A percentile compares a stretch with the other conserved stretches of the same genome.
These are phyloP conservation scores for Tachycineta bicolor DNA, from an alignment of 2,113 vertebrate species.

Conservation along the genomic window DNA sequence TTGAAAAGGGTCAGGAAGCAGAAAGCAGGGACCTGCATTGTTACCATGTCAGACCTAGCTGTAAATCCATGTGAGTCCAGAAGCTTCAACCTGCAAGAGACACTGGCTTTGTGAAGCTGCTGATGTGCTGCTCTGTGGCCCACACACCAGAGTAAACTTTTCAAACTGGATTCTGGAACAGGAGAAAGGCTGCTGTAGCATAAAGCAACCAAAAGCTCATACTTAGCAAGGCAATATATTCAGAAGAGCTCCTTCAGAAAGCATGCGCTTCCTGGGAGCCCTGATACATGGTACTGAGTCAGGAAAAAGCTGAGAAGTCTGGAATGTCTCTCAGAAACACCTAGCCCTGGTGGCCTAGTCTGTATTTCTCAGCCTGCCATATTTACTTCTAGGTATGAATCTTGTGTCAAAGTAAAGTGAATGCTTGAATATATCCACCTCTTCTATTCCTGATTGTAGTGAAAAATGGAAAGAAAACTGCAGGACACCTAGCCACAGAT, in stretches of 20 bases:
- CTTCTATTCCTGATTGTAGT: background rate
- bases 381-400: background rate
- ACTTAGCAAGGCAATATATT: background rate
- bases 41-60: background rate
- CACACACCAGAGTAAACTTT: background rate
- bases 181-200: background rate
- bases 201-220: background rate
- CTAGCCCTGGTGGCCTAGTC: background rate
- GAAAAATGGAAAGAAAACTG: background rate
- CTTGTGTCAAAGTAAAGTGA: background rate
- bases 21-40: background rate
- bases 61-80: background rate
- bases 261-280: background rate
- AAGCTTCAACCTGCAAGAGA: background rate
- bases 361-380: background rate
- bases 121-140: background rate
- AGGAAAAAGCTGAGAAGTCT: background rate
- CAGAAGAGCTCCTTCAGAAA: background rate
- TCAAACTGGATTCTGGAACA: background rate
- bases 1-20: background rate
- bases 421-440: background rate
- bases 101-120: background rate
- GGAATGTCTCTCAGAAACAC: background rate
- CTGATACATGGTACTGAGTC: background rate
- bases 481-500: background rate